Evolutionary conservation across 2,113 vertebrate genomes (phyloP), one percentile per base, ranked within the genome.

Genomic region (Microcebus lehilahytsara): DNA sequence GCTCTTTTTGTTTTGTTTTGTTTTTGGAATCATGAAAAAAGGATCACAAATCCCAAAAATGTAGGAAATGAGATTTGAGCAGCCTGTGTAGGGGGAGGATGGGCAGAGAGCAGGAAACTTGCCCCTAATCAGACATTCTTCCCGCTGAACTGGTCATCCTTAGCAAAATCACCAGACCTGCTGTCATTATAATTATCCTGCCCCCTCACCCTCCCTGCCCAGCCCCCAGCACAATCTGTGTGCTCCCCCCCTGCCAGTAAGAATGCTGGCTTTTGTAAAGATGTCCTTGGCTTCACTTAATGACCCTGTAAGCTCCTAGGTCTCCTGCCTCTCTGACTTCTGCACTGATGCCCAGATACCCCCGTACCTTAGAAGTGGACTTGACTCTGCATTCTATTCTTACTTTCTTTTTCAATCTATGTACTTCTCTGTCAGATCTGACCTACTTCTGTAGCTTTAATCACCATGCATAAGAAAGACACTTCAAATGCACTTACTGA

Each of bases 321-420:
- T 58, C 51, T 92, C 27, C 53, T 42, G 22, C 23, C 6, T 64
- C 72, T 87, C n/a, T 96, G 64, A 72, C 16, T 51, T 62, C 3
- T 27, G 12, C 22, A 88, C 16, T 49, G 58, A 93, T 80, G 64
- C 67, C 58, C 34, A 75, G 58, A 91, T 80, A 7, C 14, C 37
- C 6, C 19, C n/a, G 9, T 22, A 2, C 10, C 56, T 89, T 89
- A 89, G 58, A 66, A 9, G 74, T 12, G 25, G 12, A n/a, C 60
- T 4, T 81, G 34, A 93, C 72, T 93, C n/a, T 46, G 53, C 93
- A 69, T 93, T 86, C 62, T 67, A 64, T 53, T 69, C 60, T 92
- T 91, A 84, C 37, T 9, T 3, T 64, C 53, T 27, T 85, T 77
- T 83, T 64, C n/a, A 83, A 49, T 87, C 40, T 81, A 89, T 74